phyloP scores from a whole-genome alignment of 2,888 invertebrate species.

The Pristionchus maxplancki region DNA sequence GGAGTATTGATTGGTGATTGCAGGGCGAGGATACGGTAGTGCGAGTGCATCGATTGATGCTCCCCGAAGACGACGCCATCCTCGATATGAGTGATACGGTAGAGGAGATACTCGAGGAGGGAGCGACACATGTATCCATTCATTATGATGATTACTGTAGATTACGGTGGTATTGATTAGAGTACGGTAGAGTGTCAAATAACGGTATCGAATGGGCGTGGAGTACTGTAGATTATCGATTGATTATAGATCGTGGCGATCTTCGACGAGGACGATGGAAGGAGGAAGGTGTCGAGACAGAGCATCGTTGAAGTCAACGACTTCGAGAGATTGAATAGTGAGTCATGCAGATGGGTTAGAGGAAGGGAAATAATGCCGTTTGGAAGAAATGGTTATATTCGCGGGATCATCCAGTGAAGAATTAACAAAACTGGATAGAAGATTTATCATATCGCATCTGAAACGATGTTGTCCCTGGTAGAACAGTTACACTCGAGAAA shows the following conservation, averaged over 20 bases:
- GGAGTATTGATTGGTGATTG: neutral
- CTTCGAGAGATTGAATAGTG: neutral
- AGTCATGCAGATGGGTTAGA: neutral
- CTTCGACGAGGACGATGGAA: constrained; percentile 42
- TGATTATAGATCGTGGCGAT: constrained; percentile 48
- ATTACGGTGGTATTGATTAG: neutral
- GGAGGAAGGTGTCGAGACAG: constrained; percentile 47
- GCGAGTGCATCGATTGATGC: constrained; percentile 38
- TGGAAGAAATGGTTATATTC: too few relatives aligned
- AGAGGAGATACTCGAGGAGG: constrained; percentile 48
- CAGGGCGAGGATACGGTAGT: constrained; percentile 43
- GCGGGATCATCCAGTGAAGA: too few relatives aligned
- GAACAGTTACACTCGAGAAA: too few relatives aligned
- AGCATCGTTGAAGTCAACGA: constrained; percentile 51
- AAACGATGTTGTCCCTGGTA: too few relatives aligned
- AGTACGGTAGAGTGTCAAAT: neutral
- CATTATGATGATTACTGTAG: neutral
- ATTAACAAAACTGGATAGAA: too few relatives aligned
- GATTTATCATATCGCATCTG: too few relatives aligned
- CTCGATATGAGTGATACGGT: constrained; percentile 48
- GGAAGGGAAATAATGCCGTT: neutral
- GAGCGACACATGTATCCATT: constrained; percentile 37
- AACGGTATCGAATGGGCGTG: neutral
- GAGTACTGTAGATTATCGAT: neutral
- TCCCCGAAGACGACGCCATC: constrained; percentile 45